Evolutionary conservation across 2,797 vertebrate genomes (phyloP), one percentile per base, ranked within the genome.

Genomic region (Avahi laniger): DNA sequence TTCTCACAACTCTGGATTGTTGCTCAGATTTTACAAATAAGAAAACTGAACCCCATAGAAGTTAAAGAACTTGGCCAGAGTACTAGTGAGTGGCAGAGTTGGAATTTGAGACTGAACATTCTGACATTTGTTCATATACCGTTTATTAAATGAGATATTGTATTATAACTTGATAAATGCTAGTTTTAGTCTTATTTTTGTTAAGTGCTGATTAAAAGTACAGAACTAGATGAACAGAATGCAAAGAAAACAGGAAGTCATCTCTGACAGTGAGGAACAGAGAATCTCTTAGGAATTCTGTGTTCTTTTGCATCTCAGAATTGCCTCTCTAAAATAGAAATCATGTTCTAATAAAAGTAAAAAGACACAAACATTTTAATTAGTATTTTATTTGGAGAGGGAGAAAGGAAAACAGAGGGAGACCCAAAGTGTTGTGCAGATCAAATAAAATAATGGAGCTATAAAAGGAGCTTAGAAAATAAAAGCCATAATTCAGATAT

Each of bases 271-370:
- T 26, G 24, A 69, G 22, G 63, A 59, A 78, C 50, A 84, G 75
- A 93, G 89, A 93, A 73, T 95, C 72, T 95, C 78, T 79, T 69
- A 95, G 73, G 59, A 78, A 95, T 67, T 88, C 79, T 52, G n/a
- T 97, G 92, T 94, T 89, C 95, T 92, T 95, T 93, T 82, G 76
- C 57, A 96, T 24, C 88, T 91, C 84, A 85, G 82, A 96, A 92
- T 82, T 83, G 22, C 46, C 35, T 96, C 75, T 82, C 46, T 94
- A 96, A 96, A 93, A 94, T 91, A 96, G 91, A 93, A 90, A 59
- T 59, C 54, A 85, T 93, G 61, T 94, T 97, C 72, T 92, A 38
- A 10, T 59, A 94, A 79, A 85, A 69, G 83, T 78, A 94, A 92
- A 88, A 95, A 69, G 43, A 52, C 65, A 82, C 38, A 52, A 33